Evolutionary conservation across 2,113 vertebrate species (phyloP).

Genomic region (Seriola dumerili): DNA sequence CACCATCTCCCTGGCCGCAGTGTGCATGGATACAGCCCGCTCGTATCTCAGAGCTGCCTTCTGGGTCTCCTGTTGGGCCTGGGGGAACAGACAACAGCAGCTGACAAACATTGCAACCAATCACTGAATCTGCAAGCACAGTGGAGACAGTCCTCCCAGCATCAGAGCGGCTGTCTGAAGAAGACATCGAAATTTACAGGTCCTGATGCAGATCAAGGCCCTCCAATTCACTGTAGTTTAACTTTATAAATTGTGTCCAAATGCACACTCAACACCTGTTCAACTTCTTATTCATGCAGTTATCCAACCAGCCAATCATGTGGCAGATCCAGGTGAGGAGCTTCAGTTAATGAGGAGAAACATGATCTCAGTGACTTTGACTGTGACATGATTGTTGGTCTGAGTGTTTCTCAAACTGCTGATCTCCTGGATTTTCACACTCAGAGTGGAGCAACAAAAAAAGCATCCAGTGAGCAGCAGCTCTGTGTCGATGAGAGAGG

Average conservation of each 20-base stretch:
- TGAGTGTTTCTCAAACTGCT: too few species aligned
- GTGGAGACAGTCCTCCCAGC: background rate
- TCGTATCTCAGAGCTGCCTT: conserved; percentile 91
- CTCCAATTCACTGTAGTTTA: background rate
- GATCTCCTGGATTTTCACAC: too few species aligned
- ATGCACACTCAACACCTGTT: background rate
- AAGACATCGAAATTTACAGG: too few species aligned
- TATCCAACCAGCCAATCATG: background rate
- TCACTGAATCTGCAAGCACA: background rate
- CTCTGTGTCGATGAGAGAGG: too few species aligned
- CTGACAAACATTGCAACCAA: background rate
- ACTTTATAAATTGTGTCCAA: background rate
- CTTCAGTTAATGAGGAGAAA: too few species aligned
- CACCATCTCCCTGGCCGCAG: conserved; percentile 94
- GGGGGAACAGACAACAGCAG: conserved; percentile 32
- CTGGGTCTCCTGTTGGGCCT: conserved; percentile 96
- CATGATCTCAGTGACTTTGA: too few species aligned
- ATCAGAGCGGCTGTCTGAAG: background rate
- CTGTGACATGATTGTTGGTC: too few species aligned
- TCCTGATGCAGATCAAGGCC: background rate
- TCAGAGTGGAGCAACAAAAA: too few species aligned
- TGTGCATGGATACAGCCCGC: conserved; percentile 93
- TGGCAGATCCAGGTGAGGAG: background rate
- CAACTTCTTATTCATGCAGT: background rate
- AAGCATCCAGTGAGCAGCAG: too few species aligned